phyloP scores from a whole-genome alignment of 1,140 invertebrate genomes.

The Cotesia vestalis region DNA sequence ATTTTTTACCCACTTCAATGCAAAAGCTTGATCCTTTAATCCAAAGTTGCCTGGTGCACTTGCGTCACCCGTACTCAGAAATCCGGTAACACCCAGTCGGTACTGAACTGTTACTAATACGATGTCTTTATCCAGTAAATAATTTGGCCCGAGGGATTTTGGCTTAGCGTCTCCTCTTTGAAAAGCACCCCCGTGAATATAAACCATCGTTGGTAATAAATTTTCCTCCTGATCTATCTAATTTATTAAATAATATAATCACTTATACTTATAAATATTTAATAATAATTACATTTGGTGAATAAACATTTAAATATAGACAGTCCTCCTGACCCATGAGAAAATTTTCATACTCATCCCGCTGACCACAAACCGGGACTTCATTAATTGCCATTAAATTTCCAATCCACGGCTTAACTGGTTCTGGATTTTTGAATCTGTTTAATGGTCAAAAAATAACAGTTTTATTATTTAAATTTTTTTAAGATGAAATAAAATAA shows the following conservation, averaged over 20 bases:
- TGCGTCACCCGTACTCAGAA: slow-evolving; percentile 62
- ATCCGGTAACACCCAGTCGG: slow-evolving; percentile 68
- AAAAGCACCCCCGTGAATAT: slow-evolving; percentile 66
- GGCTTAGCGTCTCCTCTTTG: slow-evolving; percentile 55
- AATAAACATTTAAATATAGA: slow-evolving; percentile 71
- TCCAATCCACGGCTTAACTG: slow-evolving; percentile 45
- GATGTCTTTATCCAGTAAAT: slow-evolving; percentile 68
- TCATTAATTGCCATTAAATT: slow-evolving; percentile 38
- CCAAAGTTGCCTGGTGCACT: slow-evolving; percentile 61
- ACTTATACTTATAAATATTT: neutral
- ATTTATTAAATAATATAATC: slow-evolving; percentile 1
- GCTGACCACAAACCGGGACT: slow-evolving; percentile 30
- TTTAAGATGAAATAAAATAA: neutral
- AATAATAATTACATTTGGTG: slow-evolving; percentile 62
- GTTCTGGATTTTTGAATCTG: slow-evolving; percentile 42
- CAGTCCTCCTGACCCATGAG: slow-evolving; percentile 68
- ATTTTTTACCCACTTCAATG: slow-evolving; percentile 63
- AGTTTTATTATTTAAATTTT: slow-evolving; percentile 7
- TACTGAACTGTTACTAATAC: slow-evolving; percentile 70
- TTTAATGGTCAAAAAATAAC: slow-evolving; percentile 14
- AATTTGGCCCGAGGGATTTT: slow-evolving; percentile 59
- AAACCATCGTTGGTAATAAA: slow-evolving; percentile 63
- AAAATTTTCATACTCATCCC: slow-evolving; percentile 18
- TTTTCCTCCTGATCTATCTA: slow-evolving; percentile 1
- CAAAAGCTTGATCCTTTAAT: slow-evolving; percentile 64